These are phyloP conservation scores for Setipinna tenuifilis DNA, from an alignment of 2,797 vertebrate genomes.

Conservation along the genomic window DNA sequence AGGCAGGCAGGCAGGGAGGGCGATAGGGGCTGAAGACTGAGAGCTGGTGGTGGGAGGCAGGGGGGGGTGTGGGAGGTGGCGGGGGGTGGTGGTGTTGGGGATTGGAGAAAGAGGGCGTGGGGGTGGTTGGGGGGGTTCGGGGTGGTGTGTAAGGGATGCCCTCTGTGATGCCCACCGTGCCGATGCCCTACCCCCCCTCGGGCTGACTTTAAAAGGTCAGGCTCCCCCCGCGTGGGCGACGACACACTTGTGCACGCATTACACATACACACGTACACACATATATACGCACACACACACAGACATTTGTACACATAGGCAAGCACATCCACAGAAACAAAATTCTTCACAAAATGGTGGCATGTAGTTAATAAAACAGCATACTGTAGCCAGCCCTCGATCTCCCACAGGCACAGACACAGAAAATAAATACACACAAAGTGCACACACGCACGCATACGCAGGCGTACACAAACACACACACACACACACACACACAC, in stretches of 20 bases:
- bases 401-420: background rate
- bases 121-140: background rate
- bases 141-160: background rate
- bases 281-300: background rate
- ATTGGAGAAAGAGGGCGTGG: background rate
- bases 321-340: background rate
- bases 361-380: constrained; percentile 23
- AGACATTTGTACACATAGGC: background rate
- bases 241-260: background rate
- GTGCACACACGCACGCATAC: background rate
- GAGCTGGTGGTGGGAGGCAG: no score
- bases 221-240: background rate
- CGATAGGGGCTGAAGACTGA: no score
- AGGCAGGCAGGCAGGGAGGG: no score
- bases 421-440: background rate
- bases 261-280: background rate
- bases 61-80: no score
- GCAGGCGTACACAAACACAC: background rate
- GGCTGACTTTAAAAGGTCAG: constrained; percentile 23
- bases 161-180: background rate
- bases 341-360: constrained; percentile 10
- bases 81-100: background rate
- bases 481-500: background rate
- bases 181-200: constrained; percentile 6
- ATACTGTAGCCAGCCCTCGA: background rate